These are phyloP conservation scores for Microtus montanus DNA, from an alignment of 2,113 vertebrate genomes.

Conservation along the genomic window DNA sequence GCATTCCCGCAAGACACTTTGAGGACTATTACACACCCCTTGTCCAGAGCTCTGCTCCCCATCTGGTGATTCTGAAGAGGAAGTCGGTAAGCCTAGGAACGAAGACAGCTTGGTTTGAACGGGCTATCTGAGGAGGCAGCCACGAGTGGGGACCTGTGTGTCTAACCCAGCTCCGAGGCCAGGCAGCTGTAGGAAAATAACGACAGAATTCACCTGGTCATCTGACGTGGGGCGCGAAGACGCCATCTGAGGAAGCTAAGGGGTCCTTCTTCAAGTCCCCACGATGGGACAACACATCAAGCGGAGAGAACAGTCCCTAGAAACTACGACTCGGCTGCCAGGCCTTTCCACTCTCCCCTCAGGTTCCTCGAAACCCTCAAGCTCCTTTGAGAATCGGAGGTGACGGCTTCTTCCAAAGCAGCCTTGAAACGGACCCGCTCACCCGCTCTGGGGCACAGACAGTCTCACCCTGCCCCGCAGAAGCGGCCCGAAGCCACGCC, in stretches of 20 bases:
- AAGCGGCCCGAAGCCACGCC: not conserved
- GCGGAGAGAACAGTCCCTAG: not conserved
- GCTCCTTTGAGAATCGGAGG: not conserved
- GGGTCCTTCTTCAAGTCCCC: not conserved
- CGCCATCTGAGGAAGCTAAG: not conserved
- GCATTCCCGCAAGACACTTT: not conserved
- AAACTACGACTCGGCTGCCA: not conserved
- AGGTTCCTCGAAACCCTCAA: not conserved
- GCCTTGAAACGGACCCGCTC: not conserved
- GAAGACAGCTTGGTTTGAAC: not conserved
- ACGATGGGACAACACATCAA: not conserved
- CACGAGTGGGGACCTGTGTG: not conserved
- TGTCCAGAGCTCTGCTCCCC: not conserved
- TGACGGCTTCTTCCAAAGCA: not conserved
- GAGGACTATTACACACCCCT: not conserved
- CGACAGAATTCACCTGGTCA: conserved; percentile 22
- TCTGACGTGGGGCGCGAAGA: not conserved
- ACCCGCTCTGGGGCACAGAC: not conserved
- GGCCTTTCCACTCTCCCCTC: too few relatives aligned
- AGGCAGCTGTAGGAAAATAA: not conserved
- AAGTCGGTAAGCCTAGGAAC: not conserved
- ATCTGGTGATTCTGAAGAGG: not conserved
- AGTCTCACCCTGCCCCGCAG: not conserved
- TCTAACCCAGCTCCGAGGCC: not conserved
- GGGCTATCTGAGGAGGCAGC: not conserved